Conservation (phyloP, 1,140 invertebrate genomes). For the Megathymus violae region DNA sequence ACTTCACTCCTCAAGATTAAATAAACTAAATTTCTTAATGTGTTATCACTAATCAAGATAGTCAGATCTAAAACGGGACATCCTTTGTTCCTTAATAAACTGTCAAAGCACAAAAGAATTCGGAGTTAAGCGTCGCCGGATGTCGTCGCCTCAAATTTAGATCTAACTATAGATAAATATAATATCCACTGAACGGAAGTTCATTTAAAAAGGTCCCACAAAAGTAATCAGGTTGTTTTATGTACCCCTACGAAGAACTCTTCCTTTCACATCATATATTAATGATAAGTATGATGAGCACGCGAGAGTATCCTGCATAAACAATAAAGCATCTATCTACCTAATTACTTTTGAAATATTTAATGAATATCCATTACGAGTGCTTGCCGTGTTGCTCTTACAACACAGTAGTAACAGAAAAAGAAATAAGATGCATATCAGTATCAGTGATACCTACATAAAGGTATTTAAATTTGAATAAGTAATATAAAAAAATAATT, state of each 20-base stretch:
- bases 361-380: neutral
- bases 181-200: constrained; percentile 41
- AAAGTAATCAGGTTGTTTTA: constrained; percentile 27
- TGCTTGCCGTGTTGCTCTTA: too few species aligned
- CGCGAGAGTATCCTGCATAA: neutral
- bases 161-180: constrained; percentile 48
- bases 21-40: too few species aligned
- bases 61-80: constrained; percentile 59
- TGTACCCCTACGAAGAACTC: neutral
- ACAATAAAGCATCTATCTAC: neutral
- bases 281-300: neutral
- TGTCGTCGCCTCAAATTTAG: constrained; percentile 54
- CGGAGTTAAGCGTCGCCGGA: constrained; percentile 50
- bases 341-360: neutral
- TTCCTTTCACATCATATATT: neutral
- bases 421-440: too few species aligned
- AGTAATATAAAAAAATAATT: too few species aligned
- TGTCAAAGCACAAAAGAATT: constrained; percentile 66
- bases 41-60: constrained; percentile 56
- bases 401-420: too few species aligned
- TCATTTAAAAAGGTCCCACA: constrained; percentile 40
- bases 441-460: too few species aligned
- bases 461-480: too few species aligned
- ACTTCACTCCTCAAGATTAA: too few species aligned
- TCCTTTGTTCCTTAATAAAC: constrained; percentile 69